These are phyloP conservation scores for Acyrthosiphon pisum DNA, from an alignment of 1,140 invertebrate genomes.

Conservation along the genomic window DNA sequence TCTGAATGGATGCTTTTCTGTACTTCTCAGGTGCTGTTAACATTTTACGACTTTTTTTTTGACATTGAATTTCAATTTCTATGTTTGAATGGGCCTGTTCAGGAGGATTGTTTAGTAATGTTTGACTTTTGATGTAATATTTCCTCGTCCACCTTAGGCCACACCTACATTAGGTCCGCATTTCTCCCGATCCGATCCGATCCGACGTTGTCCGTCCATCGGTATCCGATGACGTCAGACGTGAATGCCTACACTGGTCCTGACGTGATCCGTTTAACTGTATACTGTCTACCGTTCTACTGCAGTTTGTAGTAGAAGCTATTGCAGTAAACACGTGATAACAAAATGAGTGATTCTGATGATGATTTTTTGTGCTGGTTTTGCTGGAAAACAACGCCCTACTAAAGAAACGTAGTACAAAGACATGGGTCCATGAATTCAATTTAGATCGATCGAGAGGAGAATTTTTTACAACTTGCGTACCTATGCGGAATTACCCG, in stretches of 20 bases:
- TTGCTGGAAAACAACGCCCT: neutral
- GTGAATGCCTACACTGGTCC: too few relatives aligned
- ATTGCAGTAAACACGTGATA: too few relatives aligned
- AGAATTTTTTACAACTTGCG: too few relatives aligned
- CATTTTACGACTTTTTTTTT: neutral
- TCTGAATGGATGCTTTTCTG: neutral
- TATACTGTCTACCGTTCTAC: too few relatives aligned
- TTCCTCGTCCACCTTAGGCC: neutral
- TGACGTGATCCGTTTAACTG: too few relatives aligned
- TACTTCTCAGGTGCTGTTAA: neutral
- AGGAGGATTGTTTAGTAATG: neutral
- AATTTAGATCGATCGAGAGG: neutral
- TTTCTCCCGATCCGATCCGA: neutral
- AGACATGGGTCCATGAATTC: conserved; percentile 7
- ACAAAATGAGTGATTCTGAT: too few relatives aligned
- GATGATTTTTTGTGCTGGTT: too few relatives aligned
- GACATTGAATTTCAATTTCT: neutral
- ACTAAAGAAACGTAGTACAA: neutral
- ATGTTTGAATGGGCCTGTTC: neutral
- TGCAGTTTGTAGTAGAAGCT: too few relatives aligned
- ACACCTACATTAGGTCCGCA: neutral
- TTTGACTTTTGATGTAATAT: neutral
- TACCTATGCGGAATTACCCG: too few relatives aligned
- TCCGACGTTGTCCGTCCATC: neutral
- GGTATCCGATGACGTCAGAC: neutral